Percentiles rank a stretch among this genome's conserved stretches.
Conservation (phyloP, 2,888 invertebrate species). For the Thera obeliscata region DNA sequence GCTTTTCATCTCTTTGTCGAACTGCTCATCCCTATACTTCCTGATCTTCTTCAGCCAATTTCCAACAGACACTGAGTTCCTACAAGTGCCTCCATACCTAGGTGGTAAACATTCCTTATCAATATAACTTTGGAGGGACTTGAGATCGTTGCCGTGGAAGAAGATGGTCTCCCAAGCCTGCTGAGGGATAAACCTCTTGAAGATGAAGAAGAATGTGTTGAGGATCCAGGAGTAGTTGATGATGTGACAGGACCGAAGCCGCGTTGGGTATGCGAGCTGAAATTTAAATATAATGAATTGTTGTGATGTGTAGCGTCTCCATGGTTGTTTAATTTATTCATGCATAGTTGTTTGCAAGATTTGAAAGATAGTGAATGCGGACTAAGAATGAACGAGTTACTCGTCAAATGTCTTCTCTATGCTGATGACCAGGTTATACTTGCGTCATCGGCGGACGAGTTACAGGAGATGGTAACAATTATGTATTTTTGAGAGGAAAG, state of each 20-base stretch:
- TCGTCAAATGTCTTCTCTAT: no score
- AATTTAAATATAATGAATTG: constrained; percentile 39
- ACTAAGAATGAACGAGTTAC: no score
- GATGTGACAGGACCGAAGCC: constrained; percentile 88
- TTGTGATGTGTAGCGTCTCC: no score
- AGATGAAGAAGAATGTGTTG: constrained; percentile 89
- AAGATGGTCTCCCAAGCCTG: constrained; percentile 81
- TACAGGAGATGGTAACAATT: no score
- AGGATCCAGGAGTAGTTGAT: constrained; percentile 92
- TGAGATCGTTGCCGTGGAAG: constrained; percentile 73
- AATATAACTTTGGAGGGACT: constrained; percentile 69
- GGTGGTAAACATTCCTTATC: constrained; percentile 61
- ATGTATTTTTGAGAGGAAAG: no score
- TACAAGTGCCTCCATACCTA: constrained; percentile 80
- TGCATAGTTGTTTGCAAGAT: no score
- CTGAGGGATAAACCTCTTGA: constrained; percentile 89
- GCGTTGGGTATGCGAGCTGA: constrained; percentile 87
- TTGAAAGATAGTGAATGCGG: no score
- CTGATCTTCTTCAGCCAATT: constrained; percentile 84
- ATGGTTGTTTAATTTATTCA: no score
- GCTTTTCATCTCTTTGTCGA: constrained; percentile 86
- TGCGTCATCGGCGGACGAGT: no score
- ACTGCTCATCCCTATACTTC: constrained; percentile 73
- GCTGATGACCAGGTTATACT: no score
- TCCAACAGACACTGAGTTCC: constrained; percentile 80